Evolutionary conservation across 30 jellyfish, hydroid and myxozoan species (phyloP), one percentile per base, ranked within the genome.

Genomic region (Hydractinia echinata): DNA sequence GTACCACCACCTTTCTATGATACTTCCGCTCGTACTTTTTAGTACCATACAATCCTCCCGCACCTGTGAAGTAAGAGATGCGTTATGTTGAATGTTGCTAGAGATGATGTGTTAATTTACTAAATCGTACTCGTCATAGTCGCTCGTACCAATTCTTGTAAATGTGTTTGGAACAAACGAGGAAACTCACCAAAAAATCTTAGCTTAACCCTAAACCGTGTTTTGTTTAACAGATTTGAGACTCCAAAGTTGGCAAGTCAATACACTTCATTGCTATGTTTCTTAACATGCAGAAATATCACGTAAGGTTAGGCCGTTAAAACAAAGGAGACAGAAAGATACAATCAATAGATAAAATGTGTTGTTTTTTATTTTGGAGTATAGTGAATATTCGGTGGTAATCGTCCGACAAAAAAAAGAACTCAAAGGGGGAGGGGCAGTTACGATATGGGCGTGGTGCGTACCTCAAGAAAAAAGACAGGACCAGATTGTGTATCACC

Each of bases 1-100:
- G 67, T 91, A 91, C 97, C 97, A 91, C 97, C 97, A 91, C 14
- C 95, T 80, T 54, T 91, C 97, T 50, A 86, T 83, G 50, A 91
- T 86, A 10, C 86, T 91, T 10, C 97, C 97, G 66, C 86, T 82
- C 61, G 97, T 91, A 71, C 97, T 83, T 67, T 91, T 91, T 66
- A 91, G 67, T 72, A 91, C 76, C 88, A 91, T 82, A 61, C 97
- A 85, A 79, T 91, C 97, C 20, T 91, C 97, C 53, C 97, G 93
- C 5, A 91, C 97, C 97, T 91, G 66, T 5, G 13, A 53, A 54
- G 68, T 39, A 20, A n/a, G n/a, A 79, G 14, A 20, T 14, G 53
- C 15, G 15, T 11, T 68, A 11, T 58, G 15, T 11, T 58, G 69
- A 13, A 58, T 58, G 69, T 0, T 58, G 69, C 16, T 58, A 18